Base-by-base conservation (phyloP, 2,888 invertebrate genomes). In the Platycnemis pennipes region DNA sequence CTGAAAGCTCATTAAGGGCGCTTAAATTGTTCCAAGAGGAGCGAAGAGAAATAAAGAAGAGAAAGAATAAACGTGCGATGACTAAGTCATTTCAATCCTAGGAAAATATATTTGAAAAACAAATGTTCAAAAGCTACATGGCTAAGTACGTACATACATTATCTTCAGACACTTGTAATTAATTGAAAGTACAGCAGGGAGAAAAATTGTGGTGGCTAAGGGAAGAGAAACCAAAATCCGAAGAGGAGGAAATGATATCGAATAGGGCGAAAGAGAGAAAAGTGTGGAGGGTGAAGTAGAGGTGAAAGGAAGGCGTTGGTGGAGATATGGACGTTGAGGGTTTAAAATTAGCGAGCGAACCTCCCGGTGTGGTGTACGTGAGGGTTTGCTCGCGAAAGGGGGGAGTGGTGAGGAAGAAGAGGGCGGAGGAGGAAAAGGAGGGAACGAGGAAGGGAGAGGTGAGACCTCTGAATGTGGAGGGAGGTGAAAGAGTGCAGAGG, bases 341-440 rank as follows among this genome's bases (percentile, higher is more conserved):
- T 91, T 91, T 91, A 91, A 91, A 91, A 91, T 69, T 91, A 91
- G 91, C 63, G 77, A 44, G 44, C 63, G 91, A 91, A 56, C 89
- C 89, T 53, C 89, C 37, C 56, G 63, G 63, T 89, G 89, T 63
- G 94, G 94, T 63, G 94, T 94, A 94, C 94, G 94, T 88, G 94
- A 91, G 94, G 49, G 94, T 94, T 95, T 94, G 94, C 94, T 94
- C 94, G 94, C 94, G 95, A 94, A 94, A 94, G 94, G 94, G 94
- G 88, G 95, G 91, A 45, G 95, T 22, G 42, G 63, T n/a, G n/a
- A 63, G 63, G 63, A 63, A n/a, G 22, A 26, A n/a, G 22, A 63
- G 7, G 63, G 2, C 49, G n/a, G 49, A 49, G 49, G 49, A 19
- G 13, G 49, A 49, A 49, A 4, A 49, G 49, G 49, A 16, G 49